Percentiles rank a stretch among this genome's conserved stretches.
Conservation (phyloP, 2,113 vertebrate species). For the Greenwoodochromis staneri region DNA sequence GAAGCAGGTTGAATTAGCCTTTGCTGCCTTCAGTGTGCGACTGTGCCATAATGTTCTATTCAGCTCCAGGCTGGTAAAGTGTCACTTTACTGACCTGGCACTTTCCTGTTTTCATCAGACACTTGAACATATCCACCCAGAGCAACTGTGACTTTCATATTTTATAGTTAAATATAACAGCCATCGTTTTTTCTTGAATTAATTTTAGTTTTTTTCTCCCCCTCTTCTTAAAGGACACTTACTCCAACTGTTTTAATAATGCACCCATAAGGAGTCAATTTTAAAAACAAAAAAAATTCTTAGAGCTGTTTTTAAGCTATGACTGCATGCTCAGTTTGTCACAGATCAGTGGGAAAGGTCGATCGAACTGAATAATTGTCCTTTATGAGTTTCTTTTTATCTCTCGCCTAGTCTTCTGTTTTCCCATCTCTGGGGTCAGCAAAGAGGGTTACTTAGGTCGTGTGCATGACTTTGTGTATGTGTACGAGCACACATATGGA, state of each 20-base stretch:
- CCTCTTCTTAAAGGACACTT: constrained; percentile 3
- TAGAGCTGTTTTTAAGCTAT: background rate
- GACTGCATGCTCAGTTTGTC: constrained; percentile 25
- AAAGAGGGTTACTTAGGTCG: constrained; percentile 14
- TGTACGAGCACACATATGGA: background rate
- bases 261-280: background rate
- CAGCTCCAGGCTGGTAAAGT: constrained; percentile 26
- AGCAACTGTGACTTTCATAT: constrained; percentile 40
- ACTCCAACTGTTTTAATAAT: background rate
- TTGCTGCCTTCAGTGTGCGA: constrained; percentile 14
- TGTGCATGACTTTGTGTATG: background rate
- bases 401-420: constrained; percentile 17
- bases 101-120: constrained; percentile 40
- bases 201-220: constrained; percentile 7
- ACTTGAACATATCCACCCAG: constrained; percentile 31
- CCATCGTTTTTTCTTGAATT: constrained; percentile 27
- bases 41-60: constrained; percentile 48
- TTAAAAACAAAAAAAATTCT: background rate
- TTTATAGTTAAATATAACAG: constrained; percentile 29
- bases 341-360: constrained; percentile 30
- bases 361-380: constrained; percentile 35
- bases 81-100: background rate
- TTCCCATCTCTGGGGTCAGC: background rate
- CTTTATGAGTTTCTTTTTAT: constrained; percentile 47
- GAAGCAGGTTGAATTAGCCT: constrained; percentile 30